Evolutionary conservation across 2,113 vertebrate species (phyloP).

Genomic region (Isichthys henryi): DNA sequence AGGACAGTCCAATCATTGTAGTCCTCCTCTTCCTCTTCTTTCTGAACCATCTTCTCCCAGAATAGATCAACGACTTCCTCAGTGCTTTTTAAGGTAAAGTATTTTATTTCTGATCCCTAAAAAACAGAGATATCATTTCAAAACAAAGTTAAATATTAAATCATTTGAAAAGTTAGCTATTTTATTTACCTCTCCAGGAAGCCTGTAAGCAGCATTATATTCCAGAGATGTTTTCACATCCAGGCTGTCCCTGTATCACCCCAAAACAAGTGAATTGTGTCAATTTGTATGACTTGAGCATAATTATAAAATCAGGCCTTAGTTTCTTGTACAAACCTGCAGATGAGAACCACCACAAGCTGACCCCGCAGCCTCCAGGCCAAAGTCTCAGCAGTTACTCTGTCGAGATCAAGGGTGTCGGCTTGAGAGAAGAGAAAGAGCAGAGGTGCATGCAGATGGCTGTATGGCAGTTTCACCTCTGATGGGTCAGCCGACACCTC

Average conservation of each 20-base stretch:
- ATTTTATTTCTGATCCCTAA: slow-evolving; percentile 69
- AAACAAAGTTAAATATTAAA: background rate
- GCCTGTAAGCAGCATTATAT: slow-evolving; percentile 59
- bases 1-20: slow-evolving; percentile 40
- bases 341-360: slow-evolving; percentile 73
- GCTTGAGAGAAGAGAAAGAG: slow-evolving; percentile 79
- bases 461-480: slow-evolving; percentile 63
- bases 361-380: slow-evolving; percentile 80
- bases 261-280: background rate
- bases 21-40: slow-evolving; percentile 44
- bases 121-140: slow-evolving; percentile 2
- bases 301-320: background rate
- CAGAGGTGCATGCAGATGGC: slow-evolving; percentile 75
- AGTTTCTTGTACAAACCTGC: slow-evolving; percentile 59
- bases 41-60: slow-evolving; percentile 38
- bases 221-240: slow-evolving; percentile 47
- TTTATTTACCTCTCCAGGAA: slow-evolving; percentile 50
- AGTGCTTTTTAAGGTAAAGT: slow-evolving; percentile 63
- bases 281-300: background rate
- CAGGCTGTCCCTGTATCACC: slow-evolving; percentile 47
- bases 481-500: slow-evolving; percentile 74
- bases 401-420: slow-evolving; percentile 68
- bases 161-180: background rate
- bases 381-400: slow-evolving; percentile 66
- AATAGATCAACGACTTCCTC: slow-evolving; percentile 72